Conservation (phyloP, 1,140 invertebrate species). For the Drosophila asahinai region DNA sequence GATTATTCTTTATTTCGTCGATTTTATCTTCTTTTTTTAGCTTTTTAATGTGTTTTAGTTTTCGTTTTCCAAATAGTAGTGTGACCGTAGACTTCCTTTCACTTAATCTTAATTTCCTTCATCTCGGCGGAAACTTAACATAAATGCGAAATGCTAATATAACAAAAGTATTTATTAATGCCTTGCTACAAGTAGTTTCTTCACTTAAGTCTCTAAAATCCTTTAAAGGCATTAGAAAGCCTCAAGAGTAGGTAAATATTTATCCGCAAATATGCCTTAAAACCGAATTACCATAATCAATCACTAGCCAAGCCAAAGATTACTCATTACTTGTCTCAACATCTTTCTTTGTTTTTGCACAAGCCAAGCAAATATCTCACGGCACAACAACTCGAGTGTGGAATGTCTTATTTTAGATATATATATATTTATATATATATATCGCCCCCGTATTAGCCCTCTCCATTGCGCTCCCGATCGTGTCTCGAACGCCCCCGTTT, state of each 20-base stretch:
- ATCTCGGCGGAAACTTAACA: too few species aligned
- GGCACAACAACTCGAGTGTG: slow-evolving; percentile 23
- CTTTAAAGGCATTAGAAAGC: slow-evolving; percentile 8
- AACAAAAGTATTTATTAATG: too few species aligned
- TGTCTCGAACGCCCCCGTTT: slow-evolving; percentile 43
- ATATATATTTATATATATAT: not conserved
- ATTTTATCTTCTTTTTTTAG: too few species aligned
- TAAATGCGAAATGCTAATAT: too few species aligned
- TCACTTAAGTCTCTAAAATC: not conserved
- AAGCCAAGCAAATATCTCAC: slow-evolving; percentile 29
- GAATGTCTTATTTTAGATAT: slow-evolving; percentile 22
- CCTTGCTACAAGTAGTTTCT: not conserved
- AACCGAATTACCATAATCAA: slow-evolving; percentile 35
- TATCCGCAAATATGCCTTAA: slow-evolving; percentile 14
- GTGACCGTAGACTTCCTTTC: too few species aligned
- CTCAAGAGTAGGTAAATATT: slow-evolving; percentile 2
- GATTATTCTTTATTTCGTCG: too few species aligned
- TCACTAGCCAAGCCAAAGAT: slow-evolving; percentile 23
- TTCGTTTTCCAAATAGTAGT: too few species aligned
- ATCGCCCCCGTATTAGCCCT: slow-evolving; percentile 21
- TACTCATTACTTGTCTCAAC: slow-evolving; percentile 23
- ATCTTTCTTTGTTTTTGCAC: slow-evolving; percentile 24
- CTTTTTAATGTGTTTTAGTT: too few species aligned
- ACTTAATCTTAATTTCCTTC: too few species aligned
- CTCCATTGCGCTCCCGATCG: slow-evolving; percentile 14